Base-by-base conservation (phyloP, 2,113 vertebrate species). In the Hippocampus mohnikei region DNA sequence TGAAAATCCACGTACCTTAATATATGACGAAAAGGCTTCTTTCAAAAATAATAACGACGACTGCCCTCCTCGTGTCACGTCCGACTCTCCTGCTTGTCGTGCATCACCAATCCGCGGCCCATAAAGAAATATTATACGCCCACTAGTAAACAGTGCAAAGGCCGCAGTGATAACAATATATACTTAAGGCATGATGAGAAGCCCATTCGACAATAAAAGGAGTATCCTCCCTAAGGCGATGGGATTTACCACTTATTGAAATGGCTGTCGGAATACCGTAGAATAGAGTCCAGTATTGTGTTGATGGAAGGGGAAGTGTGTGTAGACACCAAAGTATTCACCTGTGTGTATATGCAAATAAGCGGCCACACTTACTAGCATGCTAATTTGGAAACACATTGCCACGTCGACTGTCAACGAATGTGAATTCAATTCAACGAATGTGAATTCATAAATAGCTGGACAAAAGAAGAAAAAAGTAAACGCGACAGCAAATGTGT, bases 61-160 rank as follows among this genome's bases (percentile, higher is more conserved):
- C 13, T 53, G 27, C 20, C 29, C 29, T 10, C 6, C 33, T 11
- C 3, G 46, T 21, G 29, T n/a, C 21, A 11, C 50, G 3, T 55
- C 9, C 23, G 18, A 13, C 48, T 40, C 6, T 37, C 66, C 48
- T 55, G 27, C 33, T 53, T 12, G 29, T 21, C 29, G 2, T n/a
- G 11, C 29, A 13, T 23, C 3, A 8, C 9, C 11, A 40, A 59
- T 4, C 37, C 2, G 42, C 23, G 33, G 66, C 37, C 16, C 18
- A 58, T 74, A 66, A 68, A 70, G 25, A 5, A 13, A 61, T 62
- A 29, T 16, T 72, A 72, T 33, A 37, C 8, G 42, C 84, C 74
- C 68, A 21, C 2, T 37, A 48, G 71, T 53, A 71, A 71, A 83
- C 69, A 61, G 85, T 33, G 8, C 86, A 90, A 90, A 91, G 88